phyloP scores from a whole-genome alignment of 1,140 invertebrate species.

The Galleria mellonella region DNA sequence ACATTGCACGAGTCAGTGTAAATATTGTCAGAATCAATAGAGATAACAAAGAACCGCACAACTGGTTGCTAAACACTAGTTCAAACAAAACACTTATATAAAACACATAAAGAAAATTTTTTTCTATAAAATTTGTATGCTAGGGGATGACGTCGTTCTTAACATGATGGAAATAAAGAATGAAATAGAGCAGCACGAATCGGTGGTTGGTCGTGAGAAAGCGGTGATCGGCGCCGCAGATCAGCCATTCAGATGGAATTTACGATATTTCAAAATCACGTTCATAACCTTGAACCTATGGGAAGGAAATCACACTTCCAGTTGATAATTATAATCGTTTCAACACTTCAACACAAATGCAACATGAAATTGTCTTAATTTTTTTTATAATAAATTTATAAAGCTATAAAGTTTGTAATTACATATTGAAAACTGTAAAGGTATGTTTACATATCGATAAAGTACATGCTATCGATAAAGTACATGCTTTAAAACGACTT shows the following conservation, averaged over 20 bases:
- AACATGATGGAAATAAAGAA: constrained; percentile 7
- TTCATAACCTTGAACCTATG: constrained; percentile 59
- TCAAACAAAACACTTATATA: constrained; percentile 51
- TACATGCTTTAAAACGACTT: too few relatives aligned
- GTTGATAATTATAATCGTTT: constrained; percentile 16
- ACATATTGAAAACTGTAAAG: too few relatives aligned
- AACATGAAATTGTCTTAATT: too few relatives aligned
- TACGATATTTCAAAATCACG: constrained; percentile 69
- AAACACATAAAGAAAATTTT: constrained; percentile 39
- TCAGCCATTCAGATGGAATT: constrained; percentile 55
- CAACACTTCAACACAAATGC: too few relatives aligned
- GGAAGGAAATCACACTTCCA: constrained; percentile 49
- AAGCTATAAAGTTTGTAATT: too few relatives aligned
- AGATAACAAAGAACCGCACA: constrained; percentile 59
- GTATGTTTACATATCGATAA: too few relatives aligned
- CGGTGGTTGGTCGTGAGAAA: constrained; percentile 51
- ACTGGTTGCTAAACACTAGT: constrained; percentile 48
- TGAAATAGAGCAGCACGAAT: constrained; percentile 5
- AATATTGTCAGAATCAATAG: constrained; percentile 52
- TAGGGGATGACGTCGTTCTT: not conserved
- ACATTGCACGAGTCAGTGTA: constrained; percentile 25
- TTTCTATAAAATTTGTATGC: constrained; percentile 15
- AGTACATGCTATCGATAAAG: too few relatives aligned
- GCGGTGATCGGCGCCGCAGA: constrained; percentile 38
- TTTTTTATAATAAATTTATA: too few relatives aligned